Percentiles rank a stretch among this genome's conserved stretches.
phyloP scores from a whole-genome alignment of 1,140 invertebrate species.

The Musca domestica region DNA sequence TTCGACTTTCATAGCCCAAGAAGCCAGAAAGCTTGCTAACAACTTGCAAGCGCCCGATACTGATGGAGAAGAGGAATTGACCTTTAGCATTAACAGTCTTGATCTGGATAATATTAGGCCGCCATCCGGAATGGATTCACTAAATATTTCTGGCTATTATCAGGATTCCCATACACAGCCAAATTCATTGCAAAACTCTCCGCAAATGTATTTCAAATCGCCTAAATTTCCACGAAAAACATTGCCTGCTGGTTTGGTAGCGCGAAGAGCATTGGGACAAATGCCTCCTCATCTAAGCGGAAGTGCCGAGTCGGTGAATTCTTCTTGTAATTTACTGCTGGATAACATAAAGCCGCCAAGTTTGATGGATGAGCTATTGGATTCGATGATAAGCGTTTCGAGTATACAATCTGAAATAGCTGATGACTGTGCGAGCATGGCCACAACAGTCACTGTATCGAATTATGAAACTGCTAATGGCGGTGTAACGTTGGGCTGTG shows the following conservation, averaged over 20 bases:
- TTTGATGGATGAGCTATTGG: conserved; percentile 72
- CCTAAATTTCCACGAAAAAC: conserved; percentile 62
- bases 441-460: conserved; percentile 48
- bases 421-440: conserved; percentile 54
- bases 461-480: conserved; percentile 50
- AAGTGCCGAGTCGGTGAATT: conserved; percentile 56
- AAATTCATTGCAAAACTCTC: conserved; percentile 35
- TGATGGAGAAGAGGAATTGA: conserved; percentile 52
- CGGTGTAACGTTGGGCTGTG: conserved; percentile 55
- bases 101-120: conserved; percentile 76
- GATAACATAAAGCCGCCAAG: conserved; percentile 82
- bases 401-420: conserved; percentile 77
- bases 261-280: conserved; percentile 64
- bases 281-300: conserved; percentile 37
- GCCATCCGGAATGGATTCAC: conserved; percentile 68
- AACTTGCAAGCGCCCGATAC: conserved; percentile 56
- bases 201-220: conserved; percentile 43
- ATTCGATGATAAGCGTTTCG: conserved; percentile 80
- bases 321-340: conserved; percentile 59
- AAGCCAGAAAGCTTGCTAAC: conserved; percentile 69
- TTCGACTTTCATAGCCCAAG: conserved; percentile 68
- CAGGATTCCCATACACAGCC: conserved; percentile 34
- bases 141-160: conserved; percentile 41
- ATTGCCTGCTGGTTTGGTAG: conserved; percentile 66
- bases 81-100: conserved; percentile 61